Evolutionary conservation across 2,113 vertebrate species (phyloP).

Genomic region (Ramphastos sulfuratus): DNA sequence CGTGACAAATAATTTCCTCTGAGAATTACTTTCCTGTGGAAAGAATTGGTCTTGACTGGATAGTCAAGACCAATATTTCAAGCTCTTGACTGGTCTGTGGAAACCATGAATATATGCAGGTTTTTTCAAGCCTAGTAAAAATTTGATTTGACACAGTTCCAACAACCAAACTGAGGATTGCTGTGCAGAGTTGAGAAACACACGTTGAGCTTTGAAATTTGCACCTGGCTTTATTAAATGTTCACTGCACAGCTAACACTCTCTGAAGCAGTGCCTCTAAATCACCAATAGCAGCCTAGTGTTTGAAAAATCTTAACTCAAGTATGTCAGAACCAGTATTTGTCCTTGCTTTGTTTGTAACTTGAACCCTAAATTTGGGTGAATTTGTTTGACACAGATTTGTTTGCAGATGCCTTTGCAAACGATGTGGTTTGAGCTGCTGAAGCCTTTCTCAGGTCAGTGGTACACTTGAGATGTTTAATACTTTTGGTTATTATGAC

Average conservation of each 20-base stretch:
- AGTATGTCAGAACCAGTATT: neutral
- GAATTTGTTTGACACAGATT: neutral
- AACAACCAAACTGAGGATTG: neutral
- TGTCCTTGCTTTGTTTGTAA: neutral
- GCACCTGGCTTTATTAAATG: neutral
- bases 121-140: conserved; percentile 45
- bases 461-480: neutral
- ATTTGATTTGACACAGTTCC: conserved; percentile 48
- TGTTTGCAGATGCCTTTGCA: neutral
- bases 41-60: conserved; percentile 62
- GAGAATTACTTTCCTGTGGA: conserved; percentile 68
- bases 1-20: conserved; percentile 69
- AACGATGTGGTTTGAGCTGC: neutral
- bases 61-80: conserved; percentile 69
- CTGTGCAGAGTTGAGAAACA: neutral
- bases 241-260: neutral
- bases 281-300: neutral
- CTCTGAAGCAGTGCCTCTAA: neutral
- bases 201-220: neutral
- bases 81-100: conserved; percentile 38
- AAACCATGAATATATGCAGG: conserved; percentile 66
- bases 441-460: neutral
- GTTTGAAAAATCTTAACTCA: neutral
- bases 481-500: neutral
- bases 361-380: neutral